These are phyloP conservation scores for Thyatira batis DNA, from an alignment of 2,888 invertebrate genomes.

Conservation along the genomic window DNA sequence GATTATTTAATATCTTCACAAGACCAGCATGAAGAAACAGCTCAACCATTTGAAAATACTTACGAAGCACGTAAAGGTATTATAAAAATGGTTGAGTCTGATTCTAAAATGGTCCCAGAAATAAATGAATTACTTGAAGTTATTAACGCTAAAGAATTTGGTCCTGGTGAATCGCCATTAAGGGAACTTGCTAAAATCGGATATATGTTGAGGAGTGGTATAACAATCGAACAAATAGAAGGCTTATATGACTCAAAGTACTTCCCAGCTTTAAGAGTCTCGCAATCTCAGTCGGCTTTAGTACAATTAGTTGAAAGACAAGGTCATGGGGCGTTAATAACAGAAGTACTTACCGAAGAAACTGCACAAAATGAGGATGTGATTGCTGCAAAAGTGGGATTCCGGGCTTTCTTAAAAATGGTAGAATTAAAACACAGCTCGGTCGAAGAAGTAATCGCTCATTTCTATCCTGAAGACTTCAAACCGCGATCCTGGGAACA, in stretches of 20 bases:
- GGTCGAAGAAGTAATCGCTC: conserved; percentile 91
- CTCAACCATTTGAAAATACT: conserved; percentile 77
- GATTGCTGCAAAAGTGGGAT: conserved; percentile 90
- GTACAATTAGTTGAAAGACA: conserved; percentile 92
- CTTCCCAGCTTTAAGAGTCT: conserved; percentile 90
- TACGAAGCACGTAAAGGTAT: conserved; percentile 82
- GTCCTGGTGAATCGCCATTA: conserved; percentile 89
- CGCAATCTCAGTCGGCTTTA: conserved; percentile 92
- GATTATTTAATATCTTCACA: conserved; percentile 83
- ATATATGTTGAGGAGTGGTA: conserved; percentile 88
- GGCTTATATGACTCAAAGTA: conserved; percentile 89
- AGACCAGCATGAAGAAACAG: conserved; percentile 80
- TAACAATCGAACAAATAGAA: conserved; percentile 89
- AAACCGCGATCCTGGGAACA: conserved; percentile 91
- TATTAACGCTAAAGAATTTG: conserved; percentile 90
- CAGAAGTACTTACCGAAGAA: conserved; percentile 91
- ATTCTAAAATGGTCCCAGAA: conserved; percentile 85
- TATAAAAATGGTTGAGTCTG: conserved; percentile 78
- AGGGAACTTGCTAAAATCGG: conserved; percentile 92
- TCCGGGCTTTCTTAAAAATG: conserved; percentile 93
- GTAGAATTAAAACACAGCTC: conserved; percentile 90
- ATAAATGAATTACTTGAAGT: conserved; percentile 88
- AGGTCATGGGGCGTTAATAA: conserved; percentile 90
- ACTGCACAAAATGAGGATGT: conserved; percentile 89
- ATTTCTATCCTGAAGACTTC: conserved; percentile 92